Conservation (phyloP, 53 echinoderm and acorn worm genomes). For the Paracentrotus lividus region DNA sequence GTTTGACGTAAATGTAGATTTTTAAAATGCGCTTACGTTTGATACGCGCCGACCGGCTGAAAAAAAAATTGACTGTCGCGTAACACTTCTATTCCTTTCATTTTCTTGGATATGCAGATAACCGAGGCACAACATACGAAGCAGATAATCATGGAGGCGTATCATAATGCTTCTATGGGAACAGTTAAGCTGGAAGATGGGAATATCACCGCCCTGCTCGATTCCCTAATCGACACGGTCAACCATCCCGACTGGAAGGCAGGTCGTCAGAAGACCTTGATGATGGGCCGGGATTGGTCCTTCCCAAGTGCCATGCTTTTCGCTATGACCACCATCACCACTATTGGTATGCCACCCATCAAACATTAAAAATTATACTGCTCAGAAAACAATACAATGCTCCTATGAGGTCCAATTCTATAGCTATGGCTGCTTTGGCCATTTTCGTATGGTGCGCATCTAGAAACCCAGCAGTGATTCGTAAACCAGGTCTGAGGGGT, state of each 20-base stretch:
- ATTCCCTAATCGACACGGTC: conserved; percentile 71
- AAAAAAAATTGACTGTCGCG: no score
- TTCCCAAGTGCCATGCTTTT: conserved; percentile 83
- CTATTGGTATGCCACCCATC: conserved; percentile 73
- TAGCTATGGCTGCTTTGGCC: no score
- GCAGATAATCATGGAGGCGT: conserved; percentile 50
- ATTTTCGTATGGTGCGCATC: no score
- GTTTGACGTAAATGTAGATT: no score
- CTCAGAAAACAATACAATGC: no score
- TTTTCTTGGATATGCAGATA: no score
- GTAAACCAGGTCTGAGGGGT: no score
- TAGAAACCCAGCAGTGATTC: no score
- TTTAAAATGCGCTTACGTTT: no score
- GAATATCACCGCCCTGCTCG: conserved; percentile 51
- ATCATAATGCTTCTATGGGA: conserved; percentile 32
- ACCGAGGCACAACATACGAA: conserved; percentile 33
- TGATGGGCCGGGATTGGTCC: conserved; percentile 68
- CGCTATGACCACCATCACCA: conserved; percentile 86
- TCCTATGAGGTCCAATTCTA: no score
- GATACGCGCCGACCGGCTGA: no score
- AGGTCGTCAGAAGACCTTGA: conserved; percentile 51
- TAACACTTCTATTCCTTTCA: no score
- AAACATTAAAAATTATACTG: background rate
- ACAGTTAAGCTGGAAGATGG: conserved; percentile 23
- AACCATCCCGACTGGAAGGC: conserved; percentile 78